Evolutionary conservation across 2,113 vertebrate species (phyloP).

Genomic region (Xenopus laevis): DNA sequence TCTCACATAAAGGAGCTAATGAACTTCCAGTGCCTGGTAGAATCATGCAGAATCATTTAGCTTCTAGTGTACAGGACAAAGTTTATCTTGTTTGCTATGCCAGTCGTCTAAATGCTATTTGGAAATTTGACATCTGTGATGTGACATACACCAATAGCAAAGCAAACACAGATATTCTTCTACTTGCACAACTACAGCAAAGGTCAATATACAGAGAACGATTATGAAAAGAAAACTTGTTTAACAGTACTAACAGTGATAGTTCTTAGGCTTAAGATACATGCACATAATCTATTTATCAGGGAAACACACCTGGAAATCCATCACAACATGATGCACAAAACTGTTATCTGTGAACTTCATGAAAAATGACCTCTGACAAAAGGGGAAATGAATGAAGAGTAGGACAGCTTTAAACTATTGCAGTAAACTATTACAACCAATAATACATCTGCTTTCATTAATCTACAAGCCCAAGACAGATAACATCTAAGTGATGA

Average conservation of each 20-base stretch:
- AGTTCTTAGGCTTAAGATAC: too few species aligned
- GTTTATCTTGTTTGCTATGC: constrained; percentile 7
- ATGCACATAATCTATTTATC: too few species aligned
- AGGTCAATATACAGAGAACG: constrained; percentile 1
- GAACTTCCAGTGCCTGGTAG: background rate
- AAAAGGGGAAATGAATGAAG: too few species aligned
- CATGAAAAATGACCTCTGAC: too few species aligned
- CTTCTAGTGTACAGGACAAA: constrained; percentile 16
- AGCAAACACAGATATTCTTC: background rate
- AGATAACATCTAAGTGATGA: too few species aligned
- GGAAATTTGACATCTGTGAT: constrained; percentile 12
- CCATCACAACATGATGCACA: too few species aligned
- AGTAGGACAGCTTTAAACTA: background rate
- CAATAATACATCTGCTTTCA: background rate
- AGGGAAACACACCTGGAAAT: too few species aligned
- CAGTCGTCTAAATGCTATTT: constrained; percentile 1
- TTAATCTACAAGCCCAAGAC: background rate
- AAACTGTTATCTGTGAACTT: too few species aligned
- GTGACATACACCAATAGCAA: background rate
- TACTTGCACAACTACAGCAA: constrained; percentile 26
- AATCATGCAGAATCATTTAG: background rate
- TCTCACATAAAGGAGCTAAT: too few species aligned
- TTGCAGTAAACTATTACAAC: background rate
- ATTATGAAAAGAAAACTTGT: background rate
- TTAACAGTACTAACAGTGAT: too few species aligned